Percentiles rank a stretch among this genome's conserved stretches.
Conservation (phyloP, 2,113 vertebrate genomes). For the Alosa alosa region DNA sequence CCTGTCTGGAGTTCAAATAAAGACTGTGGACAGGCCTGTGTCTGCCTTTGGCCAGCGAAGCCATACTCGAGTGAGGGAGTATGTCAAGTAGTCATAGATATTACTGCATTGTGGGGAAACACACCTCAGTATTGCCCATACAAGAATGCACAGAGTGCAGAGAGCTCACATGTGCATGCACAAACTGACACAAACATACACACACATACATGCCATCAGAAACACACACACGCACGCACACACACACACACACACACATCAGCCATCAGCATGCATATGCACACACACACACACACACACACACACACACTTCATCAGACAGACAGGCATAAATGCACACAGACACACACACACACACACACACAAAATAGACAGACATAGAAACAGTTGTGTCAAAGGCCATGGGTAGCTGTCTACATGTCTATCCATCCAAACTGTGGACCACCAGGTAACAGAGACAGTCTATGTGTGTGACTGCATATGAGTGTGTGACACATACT, state of each 20-base stretch:
- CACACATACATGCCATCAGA: background rate
- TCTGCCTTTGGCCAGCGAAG: slow-evolving; percentile 36
- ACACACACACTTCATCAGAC: background rate
- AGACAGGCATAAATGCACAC: slow-evolving; percentile 12
- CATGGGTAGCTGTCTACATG: slow-evolving; percentile 8
- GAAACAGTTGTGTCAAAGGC: slow-evolving; percentile 1
- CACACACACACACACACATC: background rate
- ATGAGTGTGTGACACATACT: slow-evolving; percentile 39
- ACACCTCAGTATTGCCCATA: background rate
- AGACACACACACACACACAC: slow-evolving; percentile 14
- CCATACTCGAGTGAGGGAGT: background rate
- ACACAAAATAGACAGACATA: slow-evolving; percentile 12
- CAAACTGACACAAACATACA: background rate
- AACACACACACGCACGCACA: background rate
- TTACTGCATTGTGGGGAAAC: background rate
- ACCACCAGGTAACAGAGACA: slow-evolving; percentile 1
- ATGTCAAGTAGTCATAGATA: slow-evolving; percentile 23
- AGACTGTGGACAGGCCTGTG: slow-evolving; percentile 47
- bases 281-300: background rate
- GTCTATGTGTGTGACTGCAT: background rate
- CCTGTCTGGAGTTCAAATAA: slow-evolving; percentile 57
- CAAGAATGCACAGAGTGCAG: background rate
- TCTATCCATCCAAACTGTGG: background rate
- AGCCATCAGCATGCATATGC: background rate
- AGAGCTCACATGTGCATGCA: too few relatives aligned